These are phyloP conservation scores for Alces alces DNA, from an alignment of 2,113 vertebrate species.

Conservation along the genomic window DNA sequence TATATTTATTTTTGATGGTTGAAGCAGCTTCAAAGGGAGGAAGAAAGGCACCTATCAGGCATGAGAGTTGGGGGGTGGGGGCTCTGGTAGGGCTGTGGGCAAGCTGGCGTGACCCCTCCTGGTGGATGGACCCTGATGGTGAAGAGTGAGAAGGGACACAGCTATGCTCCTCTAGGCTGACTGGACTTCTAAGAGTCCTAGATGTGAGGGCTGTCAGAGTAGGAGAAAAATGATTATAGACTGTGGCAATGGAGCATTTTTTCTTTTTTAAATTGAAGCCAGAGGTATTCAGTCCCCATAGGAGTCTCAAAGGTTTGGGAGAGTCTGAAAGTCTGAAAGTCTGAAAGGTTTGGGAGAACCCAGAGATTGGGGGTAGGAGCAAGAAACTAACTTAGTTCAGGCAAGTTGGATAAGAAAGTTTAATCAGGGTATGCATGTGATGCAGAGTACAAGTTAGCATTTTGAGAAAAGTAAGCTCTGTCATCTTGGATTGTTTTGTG, in stretches of 20 bases:
- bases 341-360: background rate
- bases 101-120: background rate
- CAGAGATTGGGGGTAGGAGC: background rate
- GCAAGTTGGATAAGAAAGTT: background rate
- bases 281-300: background rate
- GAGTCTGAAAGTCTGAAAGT: too few species aligned
- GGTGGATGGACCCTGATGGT: background rate
- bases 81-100: background rate
- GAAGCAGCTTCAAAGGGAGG: background rate
- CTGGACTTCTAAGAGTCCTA: background rate
- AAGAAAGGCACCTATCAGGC: background rate
- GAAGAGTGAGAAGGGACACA: background rate
- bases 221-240: background rate
- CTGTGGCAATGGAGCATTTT: background rate
- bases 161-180: background rate
- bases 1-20: background rate
- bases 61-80: too few species aligned
- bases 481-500: background rate
- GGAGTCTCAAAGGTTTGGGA: background rate
- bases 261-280: background rate
- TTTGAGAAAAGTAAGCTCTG: background rate
- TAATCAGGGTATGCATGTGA: background rate
- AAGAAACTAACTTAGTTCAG: background rate
- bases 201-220: background rate
- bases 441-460: background rate